phyloP scores from a whole-genome alignment of 2,888 invertebrate genomes.

The Xestoiulus laeticollis region DNA sequence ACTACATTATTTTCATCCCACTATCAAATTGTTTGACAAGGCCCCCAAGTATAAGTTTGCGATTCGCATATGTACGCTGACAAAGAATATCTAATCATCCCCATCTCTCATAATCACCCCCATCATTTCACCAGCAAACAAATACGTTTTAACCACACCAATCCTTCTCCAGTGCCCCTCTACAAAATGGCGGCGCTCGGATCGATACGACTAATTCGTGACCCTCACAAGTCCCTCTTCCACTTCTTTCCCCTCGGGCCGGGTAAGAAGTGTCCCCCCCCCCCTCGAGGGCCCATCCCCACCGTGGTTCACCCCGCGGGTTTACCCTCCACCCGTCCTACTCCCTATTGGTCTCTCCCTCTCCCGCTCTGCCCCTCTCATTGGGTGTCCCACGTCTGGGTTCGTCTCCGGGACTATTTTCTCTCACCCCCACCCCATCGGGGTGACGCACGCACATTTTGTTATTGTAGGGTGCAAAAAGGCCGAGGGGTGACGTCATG shows the following conservation, averaged over 20 bases:
- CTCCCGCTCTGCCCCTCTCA: constrained; percentile 21
- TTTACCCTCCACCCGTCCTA: not conserved
- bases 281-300: not conserved
- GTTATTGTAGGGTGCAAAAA: constrained; percentile 33
- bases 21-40: too few species aligned
- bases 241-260: not conserved
- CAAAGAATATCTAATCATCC: too few species aligned
- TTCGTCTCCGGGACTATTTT: not conserved
- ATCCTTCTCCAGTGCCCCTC: not conserved
- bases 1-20: too few species aligned
- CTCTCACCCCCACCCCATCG: not conserved
- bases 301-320: not conserved
- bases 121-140: too few species aligned
- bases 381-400: not conserved
- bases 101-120: too few species aligned
- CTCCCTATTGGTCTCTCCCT: not conserved
- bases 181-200: constrained; percentile 8
- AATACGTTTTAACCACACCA: too few species aligned
- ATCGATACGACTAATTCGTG: not conserved
- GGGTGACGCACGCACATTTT: constrained; percentile 37
- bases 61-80: too few species aligned
- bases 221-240: not conserved
- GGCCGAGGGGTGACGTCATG: constrained; percentile 34
- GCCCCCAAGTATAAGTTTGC: too few species aligned
- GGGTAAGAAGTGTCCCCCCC: not conserved